Evolutionary conservation across 1,140 invertebrate species (phyloP).

Genomic region (Pararge aegeria): DNA sequence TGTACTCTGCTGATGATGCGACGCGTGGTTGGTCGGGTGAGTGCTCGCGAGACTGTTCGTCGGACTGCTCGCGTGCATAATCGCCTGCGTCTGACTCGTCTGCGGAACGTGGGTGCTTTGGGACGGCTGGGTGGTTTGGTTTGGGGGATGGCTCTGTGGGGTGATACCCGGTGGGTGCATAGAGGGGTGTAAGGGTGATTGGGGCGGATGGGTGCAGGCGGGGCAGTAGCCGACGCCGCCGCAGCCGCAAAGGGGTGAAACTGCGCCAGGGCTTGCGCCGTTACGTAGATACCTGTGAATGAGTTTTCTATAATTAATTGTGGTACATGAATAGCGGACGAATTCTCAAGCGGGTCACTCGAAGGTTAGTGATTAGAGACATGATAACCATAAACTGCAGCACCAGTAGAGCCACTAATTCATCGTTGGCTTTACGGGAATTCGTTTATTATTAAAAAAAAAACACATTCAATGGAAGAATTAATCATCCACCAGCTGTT

Average conservation of each 20-base stretch:
- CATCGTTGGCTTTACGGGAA: too few species aligned
- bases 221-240: slow-evolving; percentile 40
- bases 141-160: neutral
- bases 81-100: slow-evolving; percentile 8
- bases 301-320: neutral
- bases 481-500: too few species aligned
- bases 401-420: too few species aligned
- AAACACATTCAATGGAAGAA: too few species aligned
- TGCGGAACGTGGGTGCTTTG: slow-evolving; percentile 3
- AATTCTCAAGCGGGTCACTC: too few species aligned
- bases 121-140: slow-evolving; percentile 6
- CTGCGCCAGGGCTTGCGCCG: slow-evolving; percentile 12
- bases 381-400: too few species aligned
- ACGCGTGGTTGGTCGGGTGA: neutral
- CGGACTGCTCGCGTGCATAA: neutral
- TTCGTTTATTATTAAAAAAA: too few species aligned
- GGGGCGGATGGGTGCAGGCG: slow-evolving; percentile 33
- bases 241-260: slow-evolving; percentile 30
- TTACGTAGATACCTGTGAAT: slow-evolving; percentile 42
- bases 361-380: too few species aligned
- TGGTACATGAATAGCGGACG: too few species aligned
- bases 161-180: neutral
- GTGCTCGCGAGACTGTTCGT: slow-evolving; percentile 5
- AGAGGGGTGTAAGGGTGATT: neutral
- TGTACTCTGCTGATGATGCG: neutral